phyloP scores from a whole-genome alignment of 2,113 vertebrate genomes.

The Tinamus guttatus region DNA sequence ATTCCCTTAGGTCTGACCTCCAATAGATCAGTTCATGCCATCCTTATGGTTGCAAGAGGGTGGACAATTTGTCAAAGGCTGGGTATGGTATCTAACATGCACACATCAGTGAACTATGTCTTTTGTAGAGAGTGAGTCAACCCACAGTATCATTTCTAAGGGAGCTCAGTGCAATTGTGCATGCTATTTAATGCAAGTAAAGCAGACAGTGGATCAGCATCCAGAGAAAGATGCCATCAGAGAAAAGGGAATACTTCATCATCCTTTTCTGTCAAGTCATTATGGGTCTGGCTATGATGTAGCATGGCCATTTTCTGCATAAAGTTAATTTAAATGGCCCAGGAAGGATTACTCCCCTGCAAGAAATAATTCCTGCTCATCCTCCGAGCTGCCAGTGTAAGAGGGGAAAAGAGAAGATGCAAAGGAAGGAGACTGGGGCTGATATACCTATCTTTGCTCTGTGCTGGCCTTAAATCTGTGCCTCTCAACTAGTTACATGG shows the following conservation, averaged over 20 bases:
- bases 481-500: background rate
- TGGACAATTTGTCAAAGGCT: background rate
- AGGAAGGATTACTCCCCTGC: conserved; percentile 30
- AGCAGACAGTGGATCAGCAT: background rate
- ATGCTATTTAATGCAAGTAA: background rate
- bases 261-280: conserved; percentile 30
- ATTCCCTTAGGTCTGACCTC: background rate
- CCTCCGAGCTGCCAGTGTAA: conserved; percentile 12
- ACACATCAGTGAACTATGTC: background rate
- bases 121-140: background rate
- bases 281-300: conserved; percentile 2
- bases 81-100: too few species aligned
- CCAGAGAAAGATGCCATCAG: background rate
- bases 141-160: background rate
- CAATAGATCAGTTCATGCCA: background rate
- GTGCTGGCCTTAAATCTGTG: background rate
- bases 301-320: conserved; percentile 38
- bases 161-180: background rate
- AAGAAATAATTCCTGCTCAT: conserved; percentile 54
- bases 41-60: background rate
- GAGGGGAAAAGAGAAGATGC: background rate
- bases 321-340: conserved; percentile 55
- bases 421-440: background rate
- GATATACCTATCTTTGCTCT: background rate
- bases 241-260: conserved; percentile 12